These are phyloP conservation scores for Scleropages formosus DNA, from an alignment of 2,797 vertebrate species.

Conservation along the genomic window DNA sequence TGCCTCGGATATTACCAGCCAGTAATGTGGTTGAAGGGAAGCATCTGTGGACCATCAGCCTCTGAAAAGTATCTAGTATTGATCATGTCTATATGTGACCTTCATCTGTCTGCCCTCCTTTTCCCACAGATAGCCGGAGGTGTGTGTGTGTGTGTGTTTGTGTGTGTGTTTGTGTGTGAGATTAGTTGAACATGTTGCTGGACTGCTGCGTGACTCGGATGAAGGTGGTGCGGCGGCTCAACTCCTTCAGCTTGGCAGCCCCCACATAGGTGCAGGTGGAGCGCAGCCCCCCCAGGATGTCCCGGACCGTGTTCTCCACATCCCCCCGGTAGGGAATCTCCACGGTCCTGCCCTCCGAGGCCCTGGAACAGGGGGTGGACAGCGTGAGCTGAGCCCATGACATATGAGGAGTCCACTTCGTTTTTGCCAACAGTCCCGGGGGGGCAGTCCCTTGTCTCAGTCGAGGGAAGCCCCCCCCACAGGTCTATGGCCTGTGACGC, in stretches of 20 bases:
- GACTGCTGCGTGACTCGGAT: slow-evolving; percentile 98
- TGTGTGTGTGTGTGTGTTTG: not conserved
- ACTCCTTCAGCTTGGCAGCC: slow-evolving; percentile 94
- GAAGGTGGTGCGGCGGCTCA: slow-evolving; percentile 92
- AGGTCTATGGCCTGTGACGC: too few relatives aligned
- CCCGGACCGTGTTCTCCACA: slow-evolving; percentile 88
- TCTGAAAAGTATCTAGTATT: too few relatives aligned
- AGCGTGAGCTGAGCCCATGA: not conserved
- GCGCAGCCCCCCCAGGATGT: slow-evolving; percentile 89
- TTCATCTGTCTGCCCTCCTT: too few relatives aligned
- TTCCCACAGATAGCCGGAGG: too few relatives aligned
- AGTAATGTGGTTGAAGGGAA: too few relatives aligned
- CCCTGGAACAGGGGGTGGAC: slow-evolving; percentile 62
- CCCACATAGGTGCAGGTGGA: slow-evolving; percentile 98
- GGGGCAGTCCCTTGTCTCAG: too few relatives aligned
- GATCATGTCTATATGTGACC: too few relatives aligned
- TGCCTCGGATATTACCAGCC: too few relatives aligned
- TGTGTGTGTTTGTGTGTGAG: not conserved
- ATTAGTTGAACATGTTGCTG: slow-evolving; percentile 82
- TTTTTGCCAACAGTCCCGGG: not conserved
- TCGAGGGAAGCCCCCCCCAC: too few relatives aligned
- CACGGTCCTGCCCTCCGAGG: slow-evolving; percentile 91
- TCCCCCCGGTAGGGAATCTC: slow-evolving; percentile 91
- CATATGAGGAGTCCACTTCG: not conserved
- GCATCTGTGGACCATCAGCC: too few relatives aligned